phyloP scores from a whole-genome alignment of 2,113 vertebrate genomes.

The Poeciliopsis occidentalis region DNA sequence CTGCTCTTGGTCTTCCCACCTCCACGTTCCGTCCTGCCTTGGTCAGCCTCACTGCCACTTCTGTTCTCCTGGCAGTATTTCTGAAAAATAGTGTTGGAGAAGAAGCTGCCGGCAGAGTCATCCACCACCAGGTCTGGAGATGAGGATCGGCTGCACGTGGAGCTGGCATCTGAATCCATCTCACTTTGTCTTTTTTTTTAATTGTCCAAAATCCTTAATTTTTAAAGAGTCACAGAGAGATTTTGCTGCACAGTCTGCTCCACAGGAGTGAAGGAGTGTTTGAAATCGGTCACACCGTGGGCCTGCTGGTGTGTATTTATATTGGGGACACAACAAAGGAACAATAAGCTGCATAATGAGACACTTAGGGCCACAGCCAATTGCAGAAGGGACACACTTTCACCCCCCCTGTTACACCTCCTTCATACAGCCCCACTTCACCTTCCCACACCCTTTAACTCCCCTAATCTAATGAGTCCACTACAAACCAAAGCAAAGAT shows the following conservation, averaged over 20 bases:
- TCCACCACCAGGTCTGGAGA: slow-evolving; percentile 83
- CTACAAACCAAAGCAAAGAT: slow-evolving; percentile 56
- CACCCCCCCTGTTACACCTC: slow-evolving; percentile 56
- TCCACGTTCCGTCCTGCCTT: slow-evolving; percentile 18
- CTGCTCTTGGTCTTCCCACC: slow-evolving; percentile 53
- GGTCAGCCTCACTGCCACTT: slow-evolving; percentile 5
- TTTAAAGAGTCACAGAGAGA: slow-evolving; percentile 30
- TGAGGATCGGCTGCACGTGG: slow-evolving; percentile 81
- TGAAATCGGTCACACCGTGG: slow-evolving; percentile 64
- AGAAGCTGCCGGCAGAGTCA: slow-evolving; percentile 69
- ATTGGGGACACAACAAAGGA: slow-evolving; percentile 79
- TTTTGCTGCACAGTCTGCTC: slow-evolving; percentile 29
- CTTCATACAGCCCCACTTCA: slow-evolving; percentile 57
- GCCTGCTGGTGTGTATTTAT: slow-evolving; percentile 79
- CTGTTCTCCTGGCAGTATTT: slow-evolving; percentile 67
- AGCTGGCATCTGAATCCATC: slow-evolving; percentile 83
- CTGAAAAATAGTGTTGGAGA: slow-evolving; percentile 81
- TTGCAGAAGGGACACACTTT: slow-evolving; percentile 81
- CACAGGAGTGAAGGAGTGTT: slow-evolving; percentile 40
- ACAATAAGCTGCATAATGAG: slow-evolving; percentile 85
- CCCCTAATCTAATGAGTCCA: slow-evolving; percentile 40
- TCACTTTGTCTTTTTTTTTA: background rate
- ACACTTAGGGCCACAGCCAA: slow-evolving; percentile 80
- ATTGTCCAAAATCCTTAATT: background rate
- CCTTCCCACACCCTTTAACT: slow-evolving; percentile 63